phyloP scores from a whole-genome alignment of 2,797 vertebrate species.

The Periophthalmus magnuspinnatus region DNA sequence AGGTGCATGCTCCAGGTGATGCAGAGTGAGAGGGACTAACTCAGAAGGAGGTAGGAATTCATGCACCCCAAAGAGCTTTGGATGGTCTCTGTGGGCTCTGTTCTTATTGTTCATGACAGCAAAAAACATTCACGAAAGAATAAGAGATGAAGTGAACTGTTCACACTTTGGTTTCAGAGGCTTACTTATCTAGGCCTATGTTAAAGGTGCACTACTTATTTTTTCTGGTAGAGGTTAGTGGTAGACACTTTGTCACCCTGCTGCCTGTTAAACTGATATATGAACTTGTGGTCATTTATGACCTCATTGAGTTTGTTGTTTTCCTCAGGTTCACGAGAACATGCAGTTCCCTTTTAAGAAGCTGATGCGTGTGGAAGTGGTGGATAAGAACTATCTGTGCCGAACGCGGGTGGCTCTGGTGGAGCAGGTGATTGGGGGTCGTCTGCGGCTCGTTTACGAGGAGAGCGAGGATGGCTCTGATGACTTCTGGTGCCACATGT shows the following conservation, averaged over 20 bases:
- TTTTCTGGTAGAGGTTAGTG: not conserved
- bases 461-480: conserved; percentile 93
- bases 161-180: not conserved
- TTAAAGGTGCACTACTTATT: too few relatives aligned
- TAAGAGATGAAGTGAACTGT: conserved; percentile 10
- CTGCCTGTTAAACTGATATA: too few relatives aligned
- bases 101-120: not conserved
- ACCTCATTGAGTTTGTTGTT: not conserved
- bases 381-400: conserved; percentile 97
- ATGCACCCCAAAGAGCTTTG: too few relatives aligned
- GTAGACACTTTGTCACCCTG: not conserved
- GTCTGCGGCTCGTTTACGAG: conserved; percentile 92
- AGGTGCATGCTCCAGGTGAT: not conserved
- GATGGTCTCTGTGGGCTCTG: not conserved
- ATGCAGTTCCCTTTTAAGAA: conserved; percentile 97
- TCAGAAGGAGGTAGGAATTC: not conserved
- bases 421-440: conserved; percentile 93
- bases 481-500: conserved; percentile 99
- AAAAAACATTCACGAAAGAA: not conserved
- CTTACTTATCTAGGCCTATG: too few relatives aligned
- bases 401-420: conserved; percentile 94
- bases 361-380: conserved; percentile 97
- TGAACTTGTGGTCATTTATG: too few relatives aligned
- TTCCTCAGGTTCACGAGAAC: conserved; percentile 87
- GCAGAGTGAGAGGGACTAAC: not conserved